A percentile compares a stretch with the other conserved stretches of the same genome.
These are phyloP conservation scores for Taxidea taxus DNA, from an alignment of 2,113 vertebrate genomes.

Conservation along the genomic window DNA sequence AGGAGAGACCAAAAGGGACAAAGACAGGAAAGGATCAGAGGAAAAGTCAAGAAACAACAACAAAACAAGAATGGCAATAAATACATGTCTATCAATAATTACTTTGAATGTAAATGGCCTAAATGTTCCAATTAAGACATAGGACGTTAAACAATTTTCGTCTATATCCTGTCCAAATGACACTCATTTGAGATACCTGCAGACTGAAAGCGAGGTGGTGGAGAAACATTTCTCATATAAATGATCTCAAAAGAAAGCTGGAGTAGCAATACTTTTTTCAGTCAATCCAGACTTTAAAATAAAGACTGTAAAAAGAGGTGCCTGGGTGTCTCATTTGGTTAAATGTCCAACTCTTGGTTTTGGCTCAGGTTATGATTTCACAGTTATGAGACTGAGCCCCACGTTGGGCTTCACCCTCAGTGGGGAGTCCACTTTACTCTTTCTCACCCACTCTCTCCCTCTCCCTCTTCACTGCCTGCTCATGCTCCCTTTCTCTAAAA, in stretches of 20 bases:
- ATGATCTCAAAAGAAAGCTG: neutral
- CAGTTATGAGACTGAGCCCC: neutral
- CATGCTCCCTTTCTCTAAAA: neutral
- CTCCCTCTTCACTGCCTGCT: neutral
- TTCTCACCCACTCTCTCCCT: neutral
- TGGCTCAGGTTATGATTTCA: neutral
- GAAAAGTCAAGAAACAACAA: neutral
- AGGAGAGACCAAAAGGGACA: neutral
- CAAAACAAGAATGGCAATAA: neutral
- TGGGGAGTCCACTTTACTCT: neutral
- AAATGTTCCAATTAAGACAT: neutral
- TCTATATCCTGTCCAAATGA: neutral
- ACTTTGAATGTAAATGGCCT: neutral
- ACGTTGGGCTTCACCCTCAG: neutral
- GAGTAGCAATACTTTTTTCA: neutral
- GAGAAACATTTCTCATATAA: neutral
- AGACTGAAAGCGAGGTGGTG: neutral
- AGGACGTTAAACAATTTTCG: neutral
- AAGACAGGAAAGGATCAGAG: neutral
- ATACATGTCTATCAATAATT: neutral
- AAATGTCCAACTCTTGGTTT: neutral
- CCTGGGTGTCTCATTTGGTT: neutral
- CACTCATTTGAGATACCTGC: neutral
- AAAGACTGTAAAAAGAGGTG: neutral
- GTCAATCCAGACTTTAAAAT: neutral